These are phyloP conservation scores for Nibea albiflora DNA, from an alignment of 2,113 vertebrate genomes.

Conservation along the genomic window DNA sequence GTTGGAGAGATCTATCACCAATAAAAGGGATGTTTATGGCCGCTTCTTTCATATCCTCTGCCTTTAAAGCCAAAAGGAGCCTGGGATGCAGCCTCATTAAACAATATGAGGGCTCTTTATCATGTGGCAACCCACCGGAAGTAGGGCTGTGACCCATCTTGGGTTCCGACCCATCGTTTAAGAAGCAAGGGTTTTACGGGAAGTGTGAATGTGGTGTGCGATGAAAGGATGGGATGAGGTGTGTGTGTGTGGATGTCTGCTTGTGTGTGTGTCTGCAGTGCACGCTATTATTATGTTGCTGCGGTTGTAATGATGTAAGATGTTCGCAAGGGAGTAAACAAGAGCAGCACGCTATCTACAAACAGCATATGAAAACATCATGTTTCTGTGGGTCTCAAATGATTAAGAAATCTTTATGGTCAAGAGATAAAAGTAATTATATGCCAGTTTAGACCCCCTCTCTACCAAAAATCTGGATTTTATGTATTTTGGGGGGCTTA, in stretches of 20 bases:
- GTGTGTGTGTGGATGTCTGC: slow-evolving; percentile 39
- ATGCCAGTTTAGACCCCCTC: not conserved
- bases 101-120: slow-evolving; percentile 79
- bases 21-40: slow-evolving; percentile 62
- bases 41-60: slow-evolving; percentile 50
- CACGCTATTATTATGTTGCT: slow-evolving; percentile 84
- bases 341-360: slow-evolving; percentile 77
- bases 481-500: not conserved
- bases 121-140: slow-evolving; percentile 80
- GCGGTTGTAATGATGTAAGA: slow-evolving; percentile 83
- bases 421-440: not conserved
- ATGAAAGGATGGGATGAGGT: slow-evolving; percentile 74
- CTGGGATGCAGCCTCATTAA: slow-evolving; percentile 67
- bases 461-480: not conserved
- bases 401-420: slow-evolving; percentile 18
- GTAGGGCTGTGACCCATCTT: slow-evolving; percentile 67
- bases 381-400: slow-evolving; percentile 30
- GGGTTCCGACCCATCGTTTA: slow-evolving; percentile 71
- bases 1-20: slow-evolving; percentile 54
- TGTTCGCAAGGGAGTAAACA: slow-evolving; percentile 83
- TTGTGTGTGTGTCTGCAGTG: slow-evolving; percentile 62
- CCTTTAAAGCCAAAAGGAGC: slow-evolving; percentile 64
- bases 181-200: slow-evolving; percentile 79
- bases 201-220: slow-evolving; percentile 81
- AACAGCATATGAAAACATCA: slow-evolving; percentile 67